These are phyloP conservation scores for Drosophila mercatorum DNA, from an alignment of 2,888 invertebrate genomes.

Conservation along the genomic window DNA sequence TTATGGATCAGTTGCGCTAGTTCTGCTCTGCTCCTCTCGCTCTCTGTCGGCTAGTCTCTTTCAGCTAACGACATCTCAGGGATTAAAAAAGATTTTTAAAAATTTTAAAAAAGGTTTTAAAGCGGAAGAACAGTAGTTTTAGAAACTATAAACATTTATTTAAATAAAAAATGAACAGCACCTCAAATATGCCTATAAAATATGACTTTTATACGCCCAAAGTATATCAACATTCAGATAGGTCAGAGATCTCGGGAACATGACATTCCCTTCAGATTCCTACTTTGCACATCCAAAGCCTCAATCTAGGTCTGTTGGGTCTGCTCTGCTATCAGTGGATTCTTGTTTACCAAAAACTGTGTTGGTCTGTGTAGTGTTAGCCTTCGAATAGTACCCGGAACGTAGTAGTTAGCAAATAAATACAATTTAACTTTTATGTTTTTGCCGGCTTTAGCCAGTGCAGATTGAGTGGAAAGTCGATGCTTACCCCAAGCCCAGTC, in stretches of 20 bases:
- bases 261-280: no score
- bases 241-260: no score
- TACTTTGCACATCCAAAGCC: no score
- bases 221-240: no score
- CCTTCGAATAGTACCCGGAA: background rate
- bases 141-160: background rate
- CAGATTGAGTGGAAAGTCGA: background rate
- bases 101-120: background rate
- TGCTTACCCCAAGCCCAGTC: conserved; percentile 77
- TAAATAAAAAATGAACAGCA: no score
- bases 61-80: background rate
- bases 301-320: no score
- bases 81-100: background rate
- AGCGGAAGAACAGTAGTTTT: background rate
- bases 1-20: no score
- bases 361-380: background rate
- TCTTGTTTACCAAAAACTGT: background rate
- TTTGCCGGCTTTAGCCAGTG: background rate
- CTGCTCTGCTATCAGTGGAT: background rate
- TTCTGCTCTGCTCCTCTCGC: no score
- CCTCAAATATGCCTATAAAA: no score
- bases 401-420: conserved; percentile 3
- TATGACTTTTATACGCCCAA: no score
- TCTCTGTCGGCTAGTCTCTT: background rate
- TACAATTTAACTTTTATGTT: background rate